These are phyloP conservation scores for Osmerus mordax DNA, from an alignment of 2,113 vertebrate species.

Conservation along the genomic window DNA sequence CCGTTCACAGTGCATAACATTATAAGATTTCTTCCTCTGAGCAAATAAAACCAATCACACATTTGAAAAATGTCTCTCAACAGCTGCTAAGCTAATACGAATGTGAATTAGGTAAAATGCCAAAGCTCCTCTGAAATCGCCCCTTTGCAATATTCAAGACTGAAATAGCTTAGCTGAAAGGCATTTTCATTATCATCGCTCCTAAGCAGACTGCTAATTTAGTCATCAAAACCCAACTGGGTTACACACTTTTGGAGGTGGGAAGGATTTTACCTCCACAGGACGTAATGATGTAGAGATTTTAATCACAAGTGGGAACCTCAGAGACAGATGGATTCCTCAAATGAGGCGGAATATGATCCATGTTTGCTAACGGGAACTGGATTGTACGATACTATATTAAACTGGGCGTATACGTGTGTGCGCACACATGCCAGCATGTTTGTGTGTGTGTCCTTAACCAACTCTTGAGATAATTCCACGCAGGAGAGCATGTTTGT, in stretches of 20 bases:
- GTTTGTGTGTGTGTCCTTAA: conserved; percentile 59
- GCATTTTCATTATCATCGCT: conserved; percentile 69
- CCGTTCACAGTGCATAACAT: conserved; percentile 36
- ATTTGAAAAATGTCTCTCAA: conserved; percentile 30
- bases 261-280: conserved; percentile 59
- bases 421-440: background rate
- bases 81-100: conserved; percentile 48
- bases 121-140: conserved; percentile 64
- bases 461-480: conserved; percentile 91
- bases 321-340: conserved; percentile 40
- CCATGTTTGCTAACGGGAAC: conserved; percentile 47
- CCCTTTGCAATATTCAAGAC: conserved; percentile 68
- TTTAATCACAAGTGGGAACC: conserved; percentile 51
- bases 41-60: conserved; percentile 47
- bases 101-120: conserved; percentile 73
- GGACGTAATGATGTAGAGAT: conserved; percentile 53
- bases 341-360: conserved; percentile 34
- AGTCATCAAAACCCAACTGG: conserved; percentile 57
- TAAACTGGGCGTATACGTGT: conserved; percentile 1
- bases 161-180: conserved; percentile 64
- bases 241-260: conserved; percentile 48
- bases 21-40: background rate
- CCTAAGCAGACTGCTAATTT: conserved; percentile 62
- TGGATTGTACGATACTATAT: conserved; percentile 41
- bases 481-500: conserved; percentile 84